Conservation (phyloP, 92 coral and sea anemone genomes). For the Paragorgia papillata region DNA sequence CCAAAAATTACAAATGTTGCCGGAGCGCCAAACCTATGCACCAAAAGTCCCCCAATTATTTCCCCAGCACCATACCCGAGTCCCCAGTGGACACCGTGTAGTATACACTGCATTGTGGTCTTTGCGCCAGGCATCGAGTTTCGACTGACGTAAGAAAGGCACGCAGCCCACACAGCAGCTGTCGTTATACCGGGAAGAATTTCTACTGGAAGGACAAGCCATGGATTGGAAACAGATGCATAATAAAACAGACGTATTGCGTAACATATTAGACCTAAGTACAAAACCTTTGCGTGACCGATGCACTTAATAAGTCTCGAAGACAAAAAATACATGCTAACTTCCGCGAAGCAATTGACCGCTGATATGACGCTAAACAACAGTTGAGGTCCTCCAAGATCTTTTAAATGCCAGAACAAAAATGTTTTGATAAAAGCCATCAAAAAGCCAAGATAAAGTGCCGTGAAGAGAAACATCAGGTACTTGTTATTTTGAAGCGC, state of each 20-base stretch:
- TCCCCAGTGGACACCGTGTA: constrained; percentile 99
- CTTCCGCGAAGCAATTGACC: constrained; percentile 97
- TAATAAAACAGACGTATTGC: constrained; percentile 86
- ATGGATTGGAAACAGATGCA: constrained; percentile 87
- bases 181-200: constrained; percentile 98
- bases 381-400: constrained; percentile 92
- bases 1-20: constrained; percentile 93
- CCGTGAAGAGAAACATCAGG: constrained; percentile 95
- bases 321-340: constrained; percentile 98
- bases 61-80: constrained; percentile 99
- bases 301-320: constrained; percentile 89
- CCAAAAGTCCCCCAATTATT: constrained; percentile 95
- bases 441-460: constrained; percentile 90
- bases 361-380: constrained; percentile 96
- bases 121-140: constrained; percentile 99
- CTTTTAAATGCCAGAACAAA: constrained; percentile 96
- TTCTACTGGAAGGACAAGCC: constrained; percentile 95
- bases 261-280: constrained; percentile 89
- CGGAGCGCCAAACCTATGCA: constrained; percentile 95
- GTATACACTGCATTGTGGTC: constrained; percentile 98
- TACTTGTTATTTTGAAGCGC: constrained; percentile 88
- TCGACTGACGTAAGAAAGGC: constrained; percentile 93
- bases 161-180: constrained; percentile 99
- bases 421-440: constrained; percentile 99
- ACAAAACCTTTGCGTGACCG: constrained; percentile 96